Conservation (phyloP, 2,113 vertebrate genomes). For the Tychaedon coryphoeus region DNA sequence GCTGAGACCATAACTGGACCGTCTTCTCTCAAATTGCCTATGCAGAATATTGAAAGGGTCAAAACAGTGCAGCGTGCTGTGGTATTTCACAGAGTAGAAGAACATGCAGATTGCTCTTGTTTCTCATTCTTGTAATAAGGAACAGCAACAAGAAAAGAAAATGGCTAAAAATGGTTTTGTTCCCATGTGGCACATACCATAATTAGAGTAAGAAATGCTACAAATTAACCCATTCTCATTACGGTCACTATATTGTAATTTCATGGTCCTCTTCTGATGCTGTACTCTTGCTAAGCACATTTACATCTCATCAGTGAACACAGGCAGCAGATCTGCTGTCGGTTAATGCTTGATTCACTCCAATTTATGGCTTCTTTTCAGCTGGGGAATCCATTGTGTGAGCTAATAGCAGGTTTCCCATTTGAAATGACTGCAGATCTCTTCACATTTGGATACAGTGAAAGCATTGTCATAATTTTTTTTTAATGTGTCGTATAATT, state of each 20-base stretch:
- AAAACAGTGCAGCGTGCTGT: slow-evolving; percentile 35
- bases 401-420: slow-evolving; percentile 40
- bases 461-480: slow-evolving; percentile 22
- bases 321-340: slow-evolving; percentile 34
- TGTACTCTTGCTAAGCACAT: slow-evolving; percentile 41
- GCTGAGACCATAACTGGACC: slow-evolving; percentile 32
- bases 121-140: slow-evolving; percentile 42
- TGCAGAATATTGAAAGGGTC: slow-evolving; percentile 64
- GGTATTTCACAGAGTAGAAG: slow-evolving; percentile 53
- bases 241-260: slow-evolving; percentile 42
- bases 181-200: slow-evolving; percentile 36
- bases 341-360: slow-evolving; percentile 4
- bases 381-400: slow-evolving; percentile 26
- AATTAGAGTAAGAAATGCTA: slow-evolving; percentile 64
- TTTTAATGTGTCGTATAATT: slow-evolving; percentile 19
- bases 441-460: slow-evolving; percentile 19
- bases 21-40: slow-evolving; percentile 44
- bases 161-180: slow-evolving; percentile 35
- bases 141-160: slow-evolving; percentile 44
- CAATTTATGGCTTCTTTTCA: slow-evolving; percentile 47
- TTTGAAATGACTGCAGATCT: slow-evolving; percentile 45
- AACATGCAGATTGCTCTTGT: slow-evolving; percentile 40
- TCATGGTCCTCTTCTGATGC: slow-evolving; percentile 34
- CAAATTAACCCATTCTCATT: slow-evolving; percentile 66
- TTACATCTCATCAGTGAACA: slow-evolving; percentile 48